Base-by-base conservation (phyloP, 2,797 vertebrate species). In the Enteromius viviparus region DNA sequence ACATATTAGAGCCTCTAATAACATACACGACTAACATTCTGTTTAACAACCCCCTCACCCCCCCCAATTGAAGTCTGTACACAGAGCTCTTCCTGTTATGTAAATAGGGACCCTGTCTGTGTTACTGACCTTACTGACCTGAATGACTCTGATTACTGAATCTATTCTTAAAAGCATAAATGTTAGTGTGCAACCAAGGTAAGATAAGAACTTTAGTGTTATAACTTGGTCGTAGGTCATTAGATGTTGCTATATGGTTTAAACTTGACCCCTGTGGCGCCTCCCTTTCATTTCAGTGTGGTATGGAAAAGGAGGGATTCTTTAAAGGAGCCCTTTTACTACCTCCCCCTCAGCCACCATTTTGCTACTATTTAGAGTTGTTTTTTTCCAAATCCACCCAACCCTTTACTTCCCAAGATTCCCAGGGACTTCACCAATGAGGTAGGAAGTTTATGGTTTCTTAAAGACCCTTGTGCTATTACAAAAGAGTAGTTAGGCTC, bases 261-360 rank as follows among this genome's bases (percentile, higher is more conserved):
- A 45, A 62, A 88, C 78, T 79, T 75, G 37, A 68, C 74, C 80
- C 66, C 19, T 49, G 53, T 51, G 53, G 78, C 23, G 12, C 77
- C 80, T 71, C 37, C 40, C 32, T 77, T 64, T 68, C 34, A 10
- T 23, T 77, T 49, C 7, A 45, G 62, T 49, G 71, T 75, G 10
- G 12, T 79, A n/a, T 75, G 53, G 32, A 40, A 85, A 40, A 49
- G 51, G 71, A 69, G 60, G 74, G 65, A 68, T 70, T 49, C 42
- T 34, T 23, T 77, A 80, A 51, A 77, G 23, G 40, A 62, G 45
- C 42, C 58, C 29, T 84, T 47, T 64, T 34, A 70, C 72, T 47
- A 71, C 34, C 82, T 60, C 6, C 55, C 34, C 3, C 37, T 45
- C 47, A 65, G 65, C 71, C 64, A 47, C 72, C 34, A 49, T 23